Conservation (phyloP, 2,797 vertebrate genomes). For the Pitangus sulphuratus region DNA sequence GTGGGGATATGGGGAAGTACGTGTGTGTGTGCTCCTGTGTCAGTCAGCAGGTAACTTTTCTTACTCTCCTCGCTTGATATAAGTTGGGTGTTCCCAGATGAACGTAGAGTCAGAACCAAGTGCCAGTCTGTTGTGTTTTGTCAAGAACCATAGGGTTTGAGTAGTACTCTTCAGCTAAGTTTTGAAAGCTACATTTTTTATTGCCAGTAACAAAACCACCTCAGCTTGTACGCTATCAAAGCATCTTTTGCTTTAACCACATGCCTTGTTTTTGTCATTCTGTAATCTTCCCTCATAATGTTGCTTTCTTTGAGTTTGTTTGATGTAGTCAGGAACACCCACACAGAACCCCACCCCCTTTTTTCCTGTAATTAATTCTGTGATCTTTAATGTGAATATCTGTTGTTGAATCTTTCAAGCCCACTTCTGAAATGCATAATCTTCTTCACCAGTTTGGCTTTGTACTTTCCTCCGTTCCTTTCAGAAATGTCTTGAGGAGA, state of each 20-base stretch:
- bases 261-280: not conserved
- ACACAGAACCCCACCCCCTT: not conserved
- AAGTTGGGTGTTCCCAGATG: not conserved
- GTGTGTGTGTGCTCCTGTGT: accelerated
- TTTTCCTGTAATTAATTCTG: conserved; percentile 15
- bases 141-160: not conserved
- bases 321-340: not conserved
- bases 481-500: not conserved
- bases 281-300: not conserved
- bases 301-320: conserved; percentile 21
- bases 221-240: not conserved
- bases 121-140: not conserved
- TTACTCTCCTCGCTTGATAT: not conserved
- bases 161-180: not conserved
- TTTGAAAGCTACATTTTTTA: not conserved
- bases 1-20: accelerated
- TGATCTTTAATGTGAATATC: conserved; percentile 5
- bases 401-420: not conserved
- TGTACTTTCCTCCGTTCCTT: not conserved
- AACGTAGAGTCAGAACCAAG: not conserved
- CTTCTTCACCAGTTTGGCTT: not conserved
- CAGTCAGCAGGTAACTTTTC: not conserved
- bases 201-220: not conserved
- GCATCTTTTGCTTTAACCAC: conserved; percentile 17
- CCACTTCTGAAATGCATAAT: not conserved